Base-by-base conservation (phyloP, 2,888 invertebrate species). In the Agonum fuliginosum region DNA sequence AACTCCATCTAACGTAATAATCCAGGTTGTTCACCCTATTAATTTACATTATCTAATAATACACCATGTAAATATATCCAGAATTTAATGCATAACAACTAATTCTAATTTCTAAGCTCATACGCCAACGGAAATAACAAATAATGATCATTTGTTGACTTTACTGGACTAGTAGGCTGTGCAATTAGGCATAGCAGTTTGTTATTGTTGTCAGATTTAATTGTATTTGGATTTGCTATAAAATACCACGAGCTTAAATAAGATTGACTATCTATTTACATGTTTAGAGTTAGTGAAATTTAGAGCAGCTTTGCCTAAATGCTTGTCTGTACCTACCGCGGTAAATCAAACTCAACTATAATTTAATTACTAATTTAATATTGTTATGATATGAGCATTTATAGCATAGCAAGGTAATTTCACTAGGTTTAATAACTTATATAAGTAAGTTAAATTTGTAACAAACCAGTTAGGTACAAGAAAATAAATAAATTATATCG, bases 211-310 rank as follows among this genome's bases (percentile, higher is more conserved):
- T 20, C 19, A 20, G 48, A 48, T 48, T 48, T 48, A 20, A 48
- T 48, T 48, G 48, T 48, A 48, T 48, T 48, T 48, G 48, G 48
- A 48, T 48, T 48, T 10, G 48, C 19, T 4, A 20, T 5, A 20
- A 48, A 48, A 48, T 48, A 48, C 5, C 20, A 20, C 48, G 48
- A 8, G 48, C 48, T 48, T 48, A 8, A 48, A 10, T 48, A 48
- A 48, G 48, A 48, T 48, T 48, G 48, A 48, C 48, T 19, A 20
- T n/a, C 48, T 20, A 48, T 48, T 48, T 37, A 37, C 37, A 37
- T 48, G 48, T 48, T 48, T 48, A 20, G 48, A 48, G n/a, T 4
- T 48, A 37, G 1, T 37, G 37, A 10, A 1, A 37, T 37, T 37
- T 37, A 37, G n/a, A 6, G 37, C n/a, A 37, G 37, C 1, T 37